phyloP scores from a whole-genome alignment of 2,113 vertebrate genomes.

The Petroica traversi region DNA sequence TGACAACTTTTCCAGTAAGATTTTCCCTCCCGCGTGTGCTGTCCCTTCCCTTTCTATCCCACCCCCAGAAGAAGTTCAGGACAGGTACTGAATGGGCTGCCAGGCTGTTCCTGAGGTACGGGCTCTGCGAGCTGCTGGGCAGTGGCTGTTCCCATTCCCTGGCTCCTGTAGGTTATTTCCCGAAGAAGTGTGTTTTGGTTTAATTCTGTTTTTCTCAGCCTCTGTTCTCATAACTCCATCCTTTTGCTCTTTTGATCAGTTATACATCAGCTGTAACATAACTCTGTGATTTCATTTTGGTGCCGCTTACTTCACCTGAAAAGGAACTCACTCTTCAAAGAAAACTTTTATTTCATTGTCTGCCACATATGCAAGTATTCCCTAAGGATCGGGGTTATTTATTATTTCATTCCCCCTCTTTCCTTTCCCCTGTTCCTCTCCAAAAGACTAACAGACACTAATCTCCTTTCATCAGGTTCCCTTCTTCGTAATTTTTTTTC shows the following conservation, averaged over 20 bases:
- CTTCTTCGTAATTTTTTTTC: constrained; percentile 52
- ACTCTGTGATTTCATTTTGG: constrained; percentile 46
- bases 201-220: not conserved
- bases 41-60: not conserved
- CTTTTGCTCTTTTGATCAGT: constrained; percentile 44
- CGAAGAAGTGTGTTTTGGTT: not conserved
- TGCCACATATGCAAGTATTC: constrained; percentile 42
- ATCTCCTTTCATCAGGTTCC: constrained; percentile 42
- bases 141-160: not conserved
- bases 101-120: not conserved
- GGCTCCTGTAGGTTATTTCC: not conserved
- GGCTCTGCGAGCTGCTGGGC: not conserved
- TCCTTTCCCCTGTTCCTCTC: constrained; percentile 13
- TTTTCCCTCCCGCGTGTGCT: not conserved
- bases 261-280: constrained; percentile 27
- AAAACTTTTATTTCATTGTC: constrained; percentile 64
- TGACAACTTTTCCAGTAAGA: constrained; percentile 37
- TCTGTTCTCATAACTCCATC: not conserved
- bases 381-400: constrained; percentile 32
- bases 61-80: not conserved
- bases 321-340: constrained; percentile 54
- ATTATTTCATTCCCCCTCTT: constrained; percentile 21
- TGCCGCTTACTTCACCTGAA: constrained; percentile 36
- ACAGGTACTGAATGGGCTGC: not conserved
- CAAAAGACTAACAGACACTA: constrained; percentile 70